Base-by-base conservation (phyloP, 2,113 vertebrate genomes). In the Misgurnus anguillicaudatus region DNA sequence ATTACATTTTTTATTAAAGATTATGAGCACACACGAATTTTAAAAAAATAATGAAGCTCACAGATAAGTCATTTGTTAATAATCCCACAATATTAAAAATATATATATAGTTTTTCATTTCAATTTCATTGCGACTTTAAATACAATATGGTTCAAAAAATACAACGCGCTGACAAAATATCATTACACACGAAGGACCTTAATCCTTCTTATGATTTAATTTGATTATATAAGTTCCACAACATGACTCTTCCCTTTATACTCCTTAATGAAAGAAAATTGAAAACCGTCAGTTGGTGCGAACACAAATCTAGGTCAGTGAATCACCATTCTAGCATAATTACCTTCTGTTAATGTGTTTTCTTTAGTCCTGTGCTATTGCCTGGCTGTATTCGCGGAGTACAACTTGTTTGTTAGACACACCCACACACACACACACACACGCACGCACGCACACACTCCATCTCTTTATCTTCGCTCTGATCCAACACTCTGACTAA, bases 231-330 rank as follows among this genome's bases (percentile, higher is more conserved):
- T 74, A 86, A 89, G 85, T 89, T 89, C 80, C 86, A 79, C 71
- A 85, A 81, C 85, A 81, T 55, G 78, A 39, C 68, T 86, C 81
- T 85, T 74, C 84, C 79, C 79, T 87, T 91, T 87, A 90, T 89
- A 86, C 77, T 86, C 82, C 24, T 87, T 91, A 87, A 91, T 90
- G 79, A 89, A 87, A 87, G 83, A 84, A 88, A 90, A 91, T 84
- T 87, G 84, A 90, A 91, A 89, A 89, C 79, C 86, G 80, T 84
- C 80, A 80, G 76, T 77, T 82, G 85, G 86, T 85, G 78, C 16
- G 51, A 81, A 82, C 86, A 85, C 85, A 86, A 92, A 92, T 90
- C 87, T 86, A 86, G 86, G 87, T 85, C 86, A 88, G 58, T 77
- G 78, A 85, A 82, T 87, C 88, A 80, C 85, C 79, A 79, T 84